Base-by-base conservation (phyloP, 2,113 vertebrate species). In the Tetrax tetrax region DNA sequence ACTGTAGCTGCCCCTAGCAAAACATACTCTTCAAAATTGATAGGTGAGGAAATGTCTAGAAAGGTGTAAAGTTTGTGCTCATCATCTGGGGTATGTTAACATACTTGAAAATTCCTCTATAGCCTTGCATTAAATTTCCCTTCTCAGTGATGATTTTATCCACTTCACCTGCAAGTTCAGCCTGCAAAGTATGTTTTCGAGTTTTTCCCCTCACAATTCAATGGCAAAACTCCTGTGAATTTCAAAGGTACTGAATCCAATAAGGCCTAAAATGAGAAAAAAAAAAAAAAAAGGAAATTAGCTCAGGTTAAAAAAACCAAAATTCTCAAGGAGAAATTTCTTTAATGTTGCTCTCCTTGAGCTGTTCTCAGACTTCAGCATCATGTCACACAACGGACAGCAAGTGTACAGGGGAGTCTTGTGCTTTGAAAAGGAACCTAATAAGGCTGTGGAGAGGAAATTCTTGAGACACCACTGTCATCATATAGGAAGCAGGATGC, bases 401-500 rank as follows among this genome's bases (percentile, higher is more conserved):
- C n/a, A 80, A 83, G 14, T 15, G 8, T 61, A 65, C 2, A 4
- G 59, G 41, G 17, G 41, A 86, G 48, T 23, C 33, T 20, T 71
- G 33, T 85, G 38, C 77, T 87, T 69, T 64, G 22, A 47, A 93
- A 85, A 69, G 29, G 29, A 81, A 43, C 64, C 59, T 89, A 31
- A 27, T 12, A 60, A 57, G 54, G 45, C 33, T 41, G 35, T 35
- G 27, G 53, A 60, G 37, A 93, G 92, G 90, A 97, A 97, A 90
- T 88, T 88, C 88, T 88, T 88, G 78, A 95, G 92, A 85, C 71
- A 77, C n/a, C 45, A 35, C 24, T 76, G 48, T 88, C 92, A 80
- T 94, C 82, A 76, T 37, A 83, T 31, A 79, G 92, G 88, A 97
- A 94, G 79, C 92, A 90, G 88, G 94, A 92, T 94, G 59, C 48